phyloP scores from a whole-genome alignment of 1,140 invertebrate species.

The Drosophila sp. region DNA sequence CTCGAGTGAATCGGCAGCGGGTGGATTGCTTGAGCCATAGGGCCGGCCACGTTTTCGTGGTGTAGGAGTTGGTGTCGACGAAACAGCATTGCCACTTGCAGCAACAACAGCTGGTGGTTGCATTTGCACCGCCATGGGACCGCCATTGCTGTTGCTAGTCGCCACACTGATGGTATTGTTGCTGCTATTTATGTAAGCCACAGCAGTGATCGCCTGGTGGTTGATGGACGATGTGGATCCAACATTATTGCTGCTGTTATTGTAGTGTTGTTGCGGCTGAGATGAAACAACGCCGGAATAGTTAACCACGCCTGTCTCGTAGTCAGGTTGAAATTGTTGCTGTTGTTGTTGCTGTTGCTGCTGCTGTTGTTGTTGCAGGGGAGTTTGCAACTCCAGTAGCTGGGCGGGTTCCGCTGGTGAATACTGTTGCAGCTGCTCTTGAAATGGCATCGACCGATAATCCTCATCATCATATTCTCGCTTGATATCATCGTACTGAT shows the following conservation, averaged over 20 bases:
- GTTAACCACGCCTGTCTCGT: constrained; percentile 19
- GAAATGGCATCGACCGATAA: constrained; percentile 64
- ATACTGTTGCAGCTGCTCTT: constrained; percentile 73
- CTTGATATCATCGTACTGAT: constrained; percentile 75
- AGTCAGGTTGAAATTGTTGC: constrained; percentile 50
- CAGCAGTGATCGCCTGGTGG: constrained; percentile 66
- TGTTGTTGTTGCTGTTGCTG: constrained; percentile 59
- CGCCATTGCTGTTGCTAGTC: constrained; percentile 56
- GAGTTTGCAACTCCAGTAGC: constrained; percentile 67
- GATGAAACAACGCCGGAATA: constrained; percentile 18
- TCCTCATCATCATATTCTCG: constrained; percentile 76
- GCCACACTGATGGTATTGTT: constrained; percentile 73
- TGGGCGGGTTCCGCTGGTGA: constrained; percentile 64
- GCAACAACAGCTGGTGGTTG: constrained; percentile 14
- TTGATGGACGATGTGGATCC: constrained; percentile 46
- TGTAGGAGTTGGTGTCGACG: constrained; percentile 38
- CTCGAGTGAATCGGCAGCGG: constrained; percentile 63
- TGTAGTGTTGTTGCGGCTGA: constrained; percentile 21
- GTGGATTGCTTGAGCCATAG: constrained; percentile 57
- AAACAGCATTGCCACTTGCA: constrained; percentile 10
- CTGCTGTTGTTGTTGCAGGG: constrained; percentile 66
- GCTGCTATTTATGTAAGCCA: constrained; percentile 69
- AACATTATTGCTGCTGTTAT: constrained; percentile 18
- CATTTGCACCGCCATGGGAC: constrained; percentile 6
- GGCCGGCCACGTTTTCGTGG: constrained; percentile 68